phyloP scores from a whole-genome alignment of 2,888 invertebrate species.

The Temnothorax unifasciatus region DNA sequence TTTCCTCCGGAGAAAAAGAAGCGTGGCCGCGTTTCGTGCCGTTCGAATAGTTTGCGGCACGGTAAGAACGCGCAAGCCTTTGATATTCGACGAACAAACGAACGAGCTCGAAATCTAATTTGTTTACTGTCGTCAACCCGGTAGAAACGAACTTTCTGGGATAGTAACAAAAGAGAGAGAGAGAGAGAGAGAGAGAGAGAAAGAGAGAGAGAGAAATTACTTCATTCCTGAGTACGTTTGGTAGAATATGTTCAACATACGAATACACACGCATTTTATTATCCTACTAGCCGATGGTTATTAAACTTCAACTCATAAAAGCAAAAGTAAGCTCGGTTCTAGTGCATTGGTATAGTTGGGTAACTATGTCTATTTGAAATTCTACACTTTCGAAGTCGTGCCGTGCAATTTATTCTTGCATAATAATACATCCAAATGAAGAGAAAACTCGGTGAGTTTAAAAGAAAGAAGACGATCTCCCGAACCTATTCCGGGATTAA shows the following conservation, averaged over 20 bases:
- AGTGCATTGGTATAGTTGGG: constrained; percentile 37
- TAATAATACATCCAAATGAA: constrained; percentile 47
- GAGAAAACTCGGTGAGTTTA: constrained; percentile 39
- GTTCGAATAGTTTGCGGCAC: constrained; percentile 13
- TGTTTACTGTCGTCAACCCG: constrained; percentile 7
- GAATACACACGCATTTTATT: constrained; percentile 18
- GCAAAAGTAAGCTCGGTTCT: constrained; percentile 40
- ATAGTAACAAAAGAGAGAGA: neutral
- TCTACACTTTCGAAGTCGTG: constrained; percentile 45
- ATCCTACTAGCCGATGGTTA: constrained; percentile 44
- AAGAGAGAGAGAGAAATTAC: neutral
- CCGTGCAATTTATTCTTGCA: constrained; percentile 51
- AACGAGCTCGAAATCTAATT: constrained; percentile 18
- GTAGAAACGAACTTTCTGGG: neutral
- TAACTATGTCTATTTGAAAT: constrained; percentile 54
- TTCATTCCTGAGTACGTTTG: neutral
- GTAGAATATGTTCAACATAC: neutral
- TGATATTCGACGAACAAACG: neutral
- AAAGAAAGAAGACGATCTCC: neutral
- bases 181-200: neutral
- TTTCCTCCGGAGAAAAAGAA: neutral
- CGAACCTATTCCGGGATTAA: constrained; percentile 32
- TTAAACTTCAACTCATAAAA: constrained; percentile 51
- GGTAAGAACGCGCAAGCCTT: neutral
- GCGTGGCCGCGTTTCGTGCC: neutral